Evolutionary conservation across 2,888 invertebrate species (phyloP), one percentile per base, ranked within the genome.

Genomic region (Octodonta nipae): DNA sequence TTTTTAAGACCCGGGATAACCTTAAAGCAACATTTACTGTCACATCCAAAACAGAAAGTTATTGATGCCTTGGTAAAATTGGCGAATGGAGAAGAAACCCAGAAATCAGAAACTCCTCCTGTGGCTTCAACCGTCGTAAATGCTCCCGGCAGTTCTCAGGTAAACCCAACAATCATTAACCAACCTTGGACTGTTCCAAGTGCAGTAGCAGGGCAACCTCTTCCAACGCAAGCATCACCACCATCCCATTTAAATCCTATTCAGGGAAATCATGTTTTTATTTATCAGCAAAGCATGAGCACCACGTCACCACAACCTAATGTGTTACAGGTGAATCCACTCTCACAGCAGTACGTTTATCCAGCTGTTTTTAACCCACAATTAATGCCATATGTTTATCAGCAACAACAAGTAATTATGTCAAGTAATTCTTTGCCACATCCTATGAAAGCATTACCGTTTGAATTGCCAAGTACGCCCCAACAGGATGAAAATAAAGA

Each of bases 1-100:
- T 86, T 75, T 60, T 67, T 87, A 45, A 74, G 84, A 46, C 80
- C 80, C 63, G 86, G 85, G 35, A 86, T 86, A 66, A 74, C 78
- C 37, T 64, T 86, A 46, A 80, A 82, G 56, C 73, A 73, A 42
- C 86, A 86, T 58, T 67, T 87, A 58, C 78, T 82, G 54, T 85
- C 84, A 14, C 86, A 86, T 66, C 85, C 86, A 25, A 86, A 86
- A 60, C 85, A 85, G 49, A 84, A 84, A 63, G 84, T 87, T 30
- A 86, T 86, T 47, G 82, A 78, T 57, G 86, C 86, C 13, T 65
- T 87, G 41, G 56, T 59, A 6, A 52, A 54, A 33, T 37, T 59
- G 26, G 43, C 56, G 7, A 41, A 36, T 30, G 36, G 32, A 26
- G 45, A 46, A 11, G 46, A 43, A 34, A 36, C 38, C 31, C 38